phyloP scores from a whole-genome alignment of 2,888 invertebrate genomes.

The Blastobasis adustella region DNA sequence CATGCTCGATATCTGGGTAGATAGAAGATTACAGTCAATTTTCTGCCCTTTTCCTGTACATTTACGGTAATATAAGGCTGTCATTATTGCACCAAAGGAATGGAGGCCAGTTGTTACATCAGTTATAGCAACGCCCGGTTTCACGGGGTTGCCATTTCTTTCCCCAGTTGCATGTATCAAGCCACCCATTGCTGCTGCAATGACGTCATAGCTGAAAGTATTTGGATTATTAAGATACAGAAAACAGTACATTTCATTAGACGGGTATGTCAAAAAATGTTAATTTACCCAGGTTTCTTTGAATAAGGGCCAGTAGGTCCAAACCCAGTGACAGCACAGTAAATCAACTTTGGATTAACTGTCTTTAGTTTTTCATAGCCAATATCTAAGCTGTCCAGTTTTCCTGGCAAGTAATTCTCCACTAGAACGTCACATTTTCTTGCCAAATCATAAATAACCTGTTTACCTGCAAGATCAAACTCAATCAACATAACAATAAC shows the following conservation, averaged over 20 bases:
- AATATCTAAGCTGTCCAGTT: slow-evolving; percentile 82
- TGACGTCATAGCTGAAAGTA: slow-evolving; percentile 86
- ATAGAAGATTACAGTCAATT: slow-evolving; percentile 94
- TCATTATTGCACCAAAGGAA: slow-evolving; percentile 95
- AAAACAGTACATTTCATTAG: no score
- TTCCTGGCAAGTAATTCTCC: slow-evolving; percentile 96
- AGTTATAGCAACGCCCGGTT: slow-evolving; percentile 94
- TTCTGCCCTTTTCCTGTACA: slow-evolving; percentile 90
- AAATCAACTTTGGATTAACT: slow-evolving; percentile 87
- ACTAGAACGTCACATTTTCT: slow-evolving; percentile 89
- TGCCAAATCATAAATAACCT: slow-evolving; percentile 81
- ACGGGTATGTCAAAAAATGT: neutral
- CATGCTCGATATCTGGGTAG: slow-evolving; percentile 92
- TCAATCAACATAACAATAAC: neutral
- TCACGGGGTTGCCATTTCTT: slow-evolving; percentile 87
- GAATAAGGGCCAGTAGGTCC: slow-evolving; percentile 91
- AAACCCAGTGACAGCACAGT: slow-evolving; percentile 96
- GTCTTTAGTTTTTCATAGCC: slow-evolving; percentile 84
- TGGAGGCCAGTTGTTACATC: slow-evolving; percentile 95
- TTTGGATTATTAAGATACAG: neutral
- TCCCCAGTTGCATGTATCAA: slow-evolving; percentile 93
- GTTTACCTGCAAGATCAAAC: slow-evolving; percentile 40
- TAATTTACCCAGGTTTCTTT: slow-evolving; percentile 82
- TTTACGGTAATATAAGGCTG: slow-evolving; percentile 86
- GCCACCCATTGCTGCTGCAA: slow-evolving; percentile 95